Evolutionary conservation across 2,797 vertebrate genomes (phyloP), one percentile per base, ranked within the genome.

Genomic region (Aphelocoma californica): DNA sequence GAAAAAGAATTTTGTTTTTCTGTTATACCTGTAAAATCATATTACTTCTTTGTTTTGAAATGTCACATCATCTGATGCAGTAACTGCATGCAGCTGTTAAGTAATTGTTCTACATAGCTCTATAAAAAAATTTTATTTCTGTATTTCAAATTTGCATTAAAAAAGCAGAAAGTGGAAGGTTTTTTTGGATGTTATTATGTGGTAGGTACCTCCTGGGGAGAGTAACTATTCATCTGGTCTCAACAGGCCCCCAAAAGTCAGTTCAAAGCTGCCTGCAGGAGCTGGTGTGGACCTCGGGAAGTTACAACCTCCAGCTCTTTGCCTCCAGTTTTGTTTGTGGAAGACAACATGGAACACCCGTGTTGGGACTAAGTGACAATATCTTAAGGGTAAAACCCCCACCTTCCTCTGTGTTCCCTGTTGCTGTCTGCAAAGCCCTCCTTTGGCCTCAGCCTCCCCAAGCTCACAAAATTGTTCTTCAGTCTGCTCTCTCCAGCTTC

Each of bases 51-150:
- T 62, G 18, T 81, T 92, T 81, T 65, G 81, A 85, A 90, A 93
- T 90, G 86, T 51, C 86, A 81, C 50, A 87, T 88, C 61, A 65
- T 64, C 72, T 15, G 25, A 44, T 60, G 69, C 10, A 88, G 69
- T 88, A 93, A 95, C 94, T 94, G 66, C 83, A 66, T 51, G 45
- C 81, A 93, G 69, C 40, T 89, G 65, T 87, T 92, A 78, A 28
- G 28, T 58, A 93, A 90, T 60, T 88, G 56, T 69, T 90, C 82
- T 24, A 24, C 20, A 15, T 29, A 56, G 73, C 84, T 62, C 64
- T 78, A 71, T 45, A 19, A 85, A 54, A 54, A 67, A 1, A 6
- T 3, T 18, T 53, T 16, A 34, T 40, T 78, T 70, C 26, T 62
- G 0, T 23, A 42, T 64, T 71, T 71, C 18, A 31, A 56, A 71